Evolutionary conservation across 2,113 vertebrate species (phyloP).

Genomic region (Bagarius yarrelli): DNA sequence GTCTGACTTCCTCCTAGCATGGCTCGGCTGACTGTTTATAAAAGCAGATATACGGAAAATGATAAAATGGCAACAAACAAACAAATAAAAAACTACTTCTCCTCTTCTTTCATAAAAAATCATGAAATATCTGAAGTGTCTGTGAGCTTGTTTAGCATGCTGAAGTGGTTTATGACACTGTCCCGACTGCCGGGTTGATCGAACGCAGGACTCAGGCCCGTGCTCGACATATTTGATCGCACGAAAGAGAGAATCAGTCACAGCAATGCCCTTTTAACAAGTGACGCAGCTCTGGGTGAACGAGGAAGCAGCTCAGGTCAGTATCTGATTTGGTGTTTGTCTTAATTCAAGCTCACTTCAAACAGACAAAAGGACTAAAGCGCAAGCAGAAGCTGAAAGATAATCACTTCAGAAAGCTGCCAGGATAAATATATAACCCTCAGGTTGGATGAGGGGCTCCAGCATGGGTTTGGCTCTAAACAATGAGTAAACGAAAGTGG

Average conservation of each 20-base stretch:
- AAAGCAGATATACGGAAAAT: not conserved
- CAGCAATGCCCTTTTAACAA: constrained; percentile 20
- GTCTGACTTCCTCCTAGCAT: not conserved
- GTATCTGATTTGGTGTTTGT: constrained; percentile 44
- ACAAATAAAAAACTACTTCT: not conserved
- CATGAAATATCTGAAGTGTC: not conserved
- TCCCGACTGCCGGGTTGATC: constrained; percentile 34
- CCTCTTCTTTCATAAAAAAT: not conserved
- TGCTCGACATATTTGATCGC: constrained; percentile 33
- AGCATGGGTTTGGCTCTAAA: not conserved
- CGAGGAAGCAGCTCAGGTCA: constrained; percentile 40
- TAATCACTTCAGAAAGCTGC: constrained; percentile 14
- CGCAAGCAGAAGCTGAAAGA: not conserved
- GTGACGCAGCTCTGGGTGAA: constrained; percentile 13
- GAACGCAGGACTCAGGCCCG: constrained; percentile 23
- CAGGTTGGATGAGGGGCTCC: not conserved
- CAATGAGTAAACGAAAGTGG: not conserved
- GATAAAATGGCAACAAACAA: not conserved
- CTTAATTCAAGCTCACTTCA: constrained; percentile 45
- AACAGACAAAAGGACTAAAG: constrained; percentile 19
- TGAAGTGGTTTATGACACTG: constrained; percentile 8
- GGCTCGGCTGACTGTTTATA: not conserved
- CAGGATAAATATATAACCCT: constrained; percentile 22
- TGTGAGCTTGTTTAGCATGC: not conserved
- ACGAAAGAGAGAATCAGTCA: constrained; percentile 36